Percentiles rank a stretch among this genome's conserved stretches.
phyloP scores from a whole-genome alignment of 2,113 vertebrate genomes.

The Aegotheles bennettii region DNA sequence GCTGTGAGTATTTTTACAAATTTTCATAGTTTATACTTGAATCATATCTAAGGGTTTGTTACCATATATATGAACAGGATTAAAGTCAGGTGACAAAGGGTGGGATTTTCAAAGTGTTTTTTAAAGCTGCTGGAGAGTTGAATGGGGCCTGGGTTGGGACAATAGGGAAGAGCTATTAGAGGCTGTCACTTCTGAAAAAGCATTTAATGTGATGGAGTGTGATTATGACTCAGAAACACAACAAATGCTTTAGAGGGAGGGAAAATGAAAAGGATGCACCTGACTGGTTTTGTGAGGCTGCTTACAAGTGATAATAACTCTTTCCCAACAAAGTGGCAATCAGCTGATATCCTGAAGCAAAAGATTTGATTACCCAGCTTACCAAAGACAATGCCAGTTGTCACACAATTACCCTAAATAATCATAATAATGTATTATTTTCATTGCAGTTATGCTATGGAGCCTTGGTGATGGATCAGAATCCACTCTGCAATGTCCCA shows the following conservation, averaged over 20 bases:
- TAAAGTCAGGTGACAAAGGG: background rate
- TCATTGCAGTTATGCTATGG: background rate
- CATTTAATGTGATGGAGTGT: background rate
- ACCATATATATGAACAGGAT: background rate
- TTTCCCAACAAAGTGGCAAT: background rate
- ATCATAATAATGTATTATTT: background rate
- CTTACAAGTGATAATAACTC: background rate
- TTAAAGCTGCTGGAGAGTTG: background rate
- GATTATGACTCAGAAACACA: constrained; percentile 18
- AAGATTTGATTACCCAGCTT: constrained; percentile 6
- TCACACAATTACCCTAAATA: background rate
- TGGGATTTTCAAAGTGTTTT: background rate
- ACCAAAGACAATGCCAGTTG: background rate
- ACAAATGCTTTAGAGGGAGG: background rate
- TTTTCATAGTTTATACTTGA: background rate
- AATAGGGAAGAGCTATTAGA: background rate
- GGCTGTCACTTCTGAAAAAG: background rate
- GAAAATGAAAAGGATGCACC: background rate
- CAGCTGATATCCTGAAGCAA: background rate
- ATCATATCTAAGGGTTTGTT: background rate
- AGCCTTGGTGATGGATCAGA: background rate
- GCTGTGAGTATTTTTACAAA: constrained; percentile 1
- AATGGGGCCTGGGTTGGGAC: background rate
- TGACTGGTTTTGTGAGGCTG: background rate
- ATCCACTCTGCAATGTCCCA: background rate